Evolutionary conservation across 1,140 invertebrate genomes (phyloP).

Genomic region (Hylyphantes graminicola): DNA sequence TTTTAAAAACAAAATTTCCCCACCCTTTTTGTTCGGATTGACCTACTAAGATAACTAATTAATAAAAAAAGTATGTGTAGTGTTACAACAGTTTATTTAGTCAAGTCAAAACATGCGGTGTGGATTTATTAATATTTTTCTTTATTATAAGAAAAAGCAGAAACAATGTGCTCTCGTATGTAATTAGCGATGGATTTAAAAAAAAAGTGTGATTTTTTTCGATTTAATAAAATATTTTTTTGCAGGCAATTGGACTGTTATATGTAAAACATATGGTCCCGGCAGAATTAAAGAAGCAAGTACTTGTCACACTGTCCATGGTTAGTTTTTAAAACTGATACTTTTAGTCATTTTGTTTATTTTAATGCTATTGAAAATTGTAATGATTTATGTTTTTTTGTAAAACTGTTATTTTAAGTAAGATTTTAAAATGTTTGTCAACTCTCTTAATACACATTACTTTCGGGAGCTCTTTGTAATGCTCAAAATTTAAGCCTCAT

Average conservation of each 20-base stretch:
- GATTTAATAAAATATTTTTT: neutral
- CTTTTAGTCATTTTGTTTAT: neutral
- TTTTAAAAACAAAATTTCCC: too few species aligned
- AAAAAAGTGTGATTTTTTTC: too few species aligned
- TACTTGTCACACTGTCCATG: slow-evolving; percentile 30
- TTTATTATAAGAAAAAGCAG: too few species aligned
- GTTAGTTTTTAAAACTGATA: slow-evolving; percentile 11
- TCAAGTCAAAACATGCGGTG: too few species aligned
- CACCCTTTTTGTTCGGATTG: too few species aligned
- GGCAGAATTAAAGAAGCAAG: slow-evolving; percentile 40
- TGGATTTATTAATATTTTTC: too few species aligned
- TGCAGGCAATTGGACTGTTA: slow-evolving; percentile 14
- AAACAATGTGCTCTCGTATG: too few species aligned
- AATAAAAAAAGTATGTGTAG: too few species aligned
- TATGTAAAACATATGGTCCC: slow-evolving; percentile 12
- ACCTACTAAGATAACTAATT: too few species aligned
- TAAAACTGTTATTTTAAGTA: neutral
- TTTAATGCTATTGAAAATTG: neutral
- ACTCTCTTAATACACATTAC: neutral
- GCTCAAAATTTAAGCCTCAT: neutral
- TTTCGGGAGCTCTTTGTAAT: neutral
- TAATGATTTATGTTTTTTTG: neutral
- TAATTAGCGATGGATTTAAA: too few species aligned
- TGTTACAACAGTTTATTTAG: too few species aligned
- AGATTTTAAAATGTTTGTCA: neutral